Base-by-base conservation (phyloP, 2,797 vertebrate genomes). In the Nyctalus aviator region DNA sequence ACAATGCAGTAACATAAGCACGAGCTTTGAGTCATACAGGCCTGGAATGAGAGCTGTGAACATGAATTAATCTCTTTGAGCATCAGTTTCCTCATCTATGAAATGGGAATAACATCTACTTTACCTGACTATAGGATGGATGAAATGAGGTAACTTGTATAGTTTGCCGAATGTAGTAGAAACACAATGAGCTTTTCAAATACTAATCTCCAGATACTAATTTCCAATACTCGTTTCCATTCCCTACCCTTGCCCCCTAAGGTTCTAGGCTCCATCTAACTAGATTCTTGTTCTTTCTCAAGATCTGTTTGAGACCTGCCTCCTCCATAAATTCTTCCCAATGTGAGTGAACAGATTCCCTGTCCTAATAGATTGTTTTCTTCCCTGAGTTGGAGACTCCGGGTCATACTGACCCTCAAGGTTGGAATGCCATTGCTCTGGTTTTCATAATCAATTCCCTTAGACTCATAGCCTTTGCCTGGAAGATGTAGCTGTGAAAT, bases 331-430 rank as follows among this genome's bases (percentile, higher is more conserved):
- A 46, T 76, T 35, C 53, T 90, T 35, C 35, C 50, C 41, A 3
- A 21, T 3, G 23, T 25, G 13, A 72, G 41, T 88, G 73, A 83
- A 59, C n/a, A 68, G 83, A 69, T 88, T 27, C 23, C 30, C 27
- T 55, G 32, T 68, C 66, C 86, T 72, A 68, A 50, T 68, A 90
- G 69, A 90, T 69, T 92, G 85, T 71, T 20, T 53, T n/a, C n/a
- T n/a, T 92, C 91, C 76, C 53, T 23, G 20, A 64, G 17, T 72
- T 89, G 48, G 84, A 12, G 41, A 48, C 68, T 93, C 46, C 53
- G 75, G 91, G 71, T 88, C 86, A 84, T 53, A 53, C 3, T 93
- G 93, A 90, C 75, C 92, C 20, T n/a, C 71, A 57, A 68, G 75
- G 23, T 66, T 95, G 64, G 27, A 93, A 95, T 86, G 77, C 35